These are phyloP conservation scores for Ornithoptera priamus DNA, from an alignment of 2,888 invertebrate genomes.

Conservation along the genomic window DNA sequence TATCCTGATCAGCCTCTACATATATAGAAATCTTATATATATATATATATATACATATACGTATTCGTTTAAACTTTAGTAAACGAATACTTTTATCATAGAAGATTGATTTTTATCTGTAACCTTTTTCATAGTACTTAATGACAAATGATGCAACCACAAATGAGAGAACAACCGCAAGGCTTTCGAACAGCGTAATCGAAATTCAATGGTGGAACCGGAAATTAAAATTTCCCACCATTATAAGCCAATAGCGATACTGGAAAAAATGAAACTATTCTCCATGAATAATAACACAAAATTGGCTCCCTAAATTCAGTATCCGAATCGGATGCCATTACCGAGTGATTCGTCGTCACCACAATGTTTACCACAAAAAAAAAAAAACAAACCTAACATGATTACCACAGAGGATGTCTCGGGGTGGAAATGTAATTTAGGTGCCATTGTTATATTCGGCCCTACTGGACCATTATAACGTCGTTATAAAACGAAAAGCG, in stretches of 20 bases:
- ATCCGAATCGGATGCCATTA: conserved; percentile 24
- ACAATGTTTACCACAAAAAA: conserved; percentile 19
- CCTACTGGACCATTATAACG: conserved; percentile 21
- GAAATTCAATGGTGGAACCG: not conserved
- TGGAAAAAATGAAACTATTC: not conserved
- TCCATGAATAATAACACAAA: conserved; percentile 4
- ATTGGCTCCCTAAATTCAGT: not conserved
- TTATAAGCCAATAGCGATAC: not conserved
- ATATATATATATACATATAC: too few relatives aligned
- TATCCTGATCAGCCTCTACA: too few relatives aligned
- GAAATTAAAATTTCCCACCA: not conserved
- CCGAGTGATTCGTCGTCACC: conserved; percentile 25
- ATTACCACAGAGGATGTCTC: conserved; percentile 27
- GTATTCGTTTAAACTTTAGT: too few relatives aligned
- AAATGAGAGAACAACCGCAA: too few relatives aligned
- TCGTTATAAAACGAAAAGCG: conserved; percentile 25
- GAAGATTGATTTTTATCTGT: too few relatives aligned
- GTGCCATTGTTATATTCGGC: conserved; percentile 22
- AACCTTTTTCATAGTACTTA: too few relatives aligned
- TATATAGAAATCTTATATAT: too few relatives aligned
- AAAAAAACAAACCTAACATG: conserved; percentile 8
- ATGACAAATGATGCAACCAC: too few relatives aligned
- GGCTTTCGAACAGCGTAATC: not conserved
- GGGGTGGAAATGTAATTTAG: conserved; percentile 21
- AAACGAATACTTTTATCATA: too few relatives aligned